phyloP scores from a whole-genome alignment of 2,888 invertebrate species.

The Sphaerophoria rueppellii region DNA sequence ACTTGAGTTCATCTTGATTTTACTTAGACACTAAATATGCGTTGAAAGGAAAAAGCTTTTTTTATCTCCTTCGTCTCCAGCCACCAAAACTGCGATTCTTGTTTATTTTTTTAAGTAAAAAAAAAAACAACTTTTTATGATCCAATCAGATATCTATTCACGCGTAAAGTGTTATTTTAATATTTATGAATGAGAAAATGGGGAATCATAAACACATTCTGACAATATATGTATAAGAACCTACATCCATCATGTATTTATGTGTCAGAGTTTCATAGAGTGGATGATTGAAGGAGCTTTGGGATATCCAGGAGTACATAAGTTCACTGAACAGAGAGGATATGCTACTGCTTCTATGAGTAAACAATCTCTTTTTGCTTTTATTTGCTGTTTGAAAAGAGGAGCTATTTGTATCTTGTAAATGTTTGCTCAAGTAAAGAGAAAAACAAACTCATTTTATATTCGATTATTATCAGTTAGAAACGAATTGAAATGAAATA shows the following conservation, averaged over 20 bases:
- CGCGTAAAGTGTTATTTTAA: constrained; percentile 68
- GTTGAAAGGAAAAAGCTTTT: constrained; percentile 50
- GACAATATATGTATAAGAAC: constrained; percentile 22
- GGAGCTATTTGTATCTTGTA: not conserved
- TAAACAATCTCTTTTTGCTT: constrained; percentile 22
- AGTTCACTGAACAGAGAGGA: not conserved
- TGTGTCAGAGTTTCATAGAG: constrained; percentile 53
- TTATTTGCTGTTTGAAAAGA: not conserved
- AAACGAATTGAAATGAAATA: constrained; percentile 12
- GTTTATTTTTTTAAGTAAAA: constrained; percentile 38
- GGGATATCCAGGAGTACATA: constrained; percentile 15
- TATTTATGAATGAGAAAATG: constrained; percentile 62
- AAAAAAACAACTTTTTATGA: constrained; percentile 55
- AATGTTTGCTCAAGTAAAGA: constrained; percentile 2
- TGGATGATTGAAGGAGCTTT: constrained; percentile 50
- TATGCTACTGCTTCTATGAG: constrained; percentile 19
- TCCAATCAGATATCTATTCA: constrained; percentile 71
- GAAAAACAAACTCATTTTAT: not conserved
- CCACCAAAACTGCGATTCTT: not conserved
- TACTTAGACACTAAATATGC: constrained; percentile 61
- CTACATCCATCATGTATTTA: constrained; percentile 19
- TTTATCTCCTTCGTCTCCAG: not conserved
- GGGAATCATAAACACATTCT: constrained; percentile 52
- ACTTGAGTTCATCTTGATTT: constrained; percentile 68
- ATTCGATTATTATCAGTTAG: constrained; percentile 25